Evolutionary conservation across 2,797 vertebrate genomes (phyloP).

Genomic region (Pelobates cultripes): DNA sequence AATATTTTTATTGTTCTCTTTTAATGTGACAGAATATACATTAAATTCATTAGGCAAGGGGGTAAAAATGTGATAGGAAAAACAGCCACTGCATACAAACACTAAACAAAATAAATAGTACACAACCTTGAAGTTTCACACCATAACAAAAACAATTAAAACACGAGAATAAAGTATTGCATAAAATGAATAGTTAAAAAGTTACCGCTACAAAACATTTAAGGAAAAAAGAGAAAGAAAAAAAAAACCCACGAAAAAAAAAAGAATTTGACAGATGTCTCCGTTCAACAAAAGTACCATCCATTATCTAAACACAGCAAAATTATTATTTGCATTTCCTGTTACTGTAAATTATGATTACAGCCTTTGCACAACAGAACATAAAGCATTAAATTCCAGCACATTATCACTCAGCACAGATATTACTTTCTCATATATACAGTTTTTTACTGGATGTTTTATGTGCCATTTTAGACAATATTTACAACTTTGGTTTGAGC

Average conservation of each 20-base stretch:
- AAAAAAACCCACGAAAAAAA: background rate
- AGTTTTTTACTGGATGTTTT: background rate
- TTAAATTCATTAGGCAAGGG: background rate
- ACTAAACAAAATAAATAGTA: slow-evolving; percentile 36
- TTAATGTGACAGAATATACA: slow-evolving; percentile 11
- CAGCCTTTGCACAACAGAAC: background rate
- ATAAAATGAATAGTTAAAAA: background rate
- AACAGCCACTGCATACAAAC: slow-evolving; percentile 23
- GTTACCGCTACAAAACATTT: background rate
- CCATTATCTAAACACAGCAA: background rate
- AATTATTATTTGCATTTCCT: background rate
- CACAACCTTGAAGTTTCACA: slow-evolving; percentile 8
- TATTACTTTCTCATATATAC: background rate
- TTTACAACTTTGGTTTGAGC: slow-evolving; percentile 4
- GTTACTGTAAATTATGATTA: background rate
- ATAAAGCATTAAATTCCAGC: background rate
- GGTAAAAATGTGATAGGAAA: background rate
- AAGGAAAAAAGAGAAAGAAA: background rate
- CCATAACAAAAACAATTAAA: slow-evolving; percentile 10
- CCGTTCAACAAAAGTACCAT: no score
- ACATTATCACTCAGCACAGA: background rate
- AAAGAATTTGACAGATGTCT: no score
- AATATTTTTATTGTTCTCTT: slow-evolving; percentile 24
- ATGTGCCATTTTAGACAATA: background rate
- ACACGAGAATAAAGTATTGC: background rate